Evolutionary conservation across 2,888 invertebrate species (phyloP), one percentile per base, ranked within the genome.

Genomic region (Volucella bombylans): DNA sequence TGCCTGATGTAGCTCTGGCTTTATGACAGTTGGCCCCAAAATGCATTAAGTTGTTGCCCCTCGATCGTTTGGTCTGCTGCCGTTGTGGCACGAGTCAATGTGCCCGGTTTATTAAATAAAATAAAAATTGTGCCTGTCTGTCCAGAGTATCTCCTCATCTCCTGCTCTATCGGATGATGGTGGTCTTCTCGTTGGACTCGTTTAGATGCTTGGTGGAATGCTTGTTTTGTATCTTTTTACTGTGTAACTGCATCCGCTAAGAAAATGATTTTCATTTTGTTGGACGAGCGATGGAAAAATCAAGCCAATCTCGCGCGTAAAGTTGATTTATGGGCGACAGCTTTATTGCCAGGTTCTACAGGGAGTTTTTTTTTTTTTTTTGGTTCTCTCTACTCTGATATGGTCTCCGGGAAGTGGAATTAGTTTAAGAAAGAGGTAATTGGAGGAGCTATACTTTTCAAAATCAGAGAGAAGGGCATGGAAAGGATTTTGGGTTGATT

Each of bases 1-100:
- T 31, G 31, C 31, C n/a, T 31, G 31, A 31, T 31, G 31, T 31
- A 31, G 31, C 31, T 31, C 45, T 68, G 57, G 68, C 79, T 82
- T 68, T 62, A 68, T 82, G 82, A 79, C 82, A 79, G 73, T 79
- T 82, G 79, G 79, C 82, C 79, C 79, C 82, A 82, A 82, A 82
- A 82, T 68, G 79, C 73, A 68, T 82, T 69, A 73, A 82, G 78
- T 82, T 73, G 55, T 39, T 14, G 73, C 65, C 71, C 82, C 61
- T 77, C 57, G 54, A 41, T 31, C 57, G 52, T 54, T 47, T 15
- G 11, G 47, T 38, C 59, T 59, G 14, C 38, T 11, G 50, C 23
- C 64, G 55, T 49, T 59, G 64, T 77, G 82, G 78, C 82, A 82
- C 82, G 79, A 82, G 82, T 79, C 82, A 82, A 82, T 73, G 82